phyloP scores from a whole-genome alignment of 35 echinoderm and acorn worm species.

The Hemicentrotus pulcherrimus region DNA sequence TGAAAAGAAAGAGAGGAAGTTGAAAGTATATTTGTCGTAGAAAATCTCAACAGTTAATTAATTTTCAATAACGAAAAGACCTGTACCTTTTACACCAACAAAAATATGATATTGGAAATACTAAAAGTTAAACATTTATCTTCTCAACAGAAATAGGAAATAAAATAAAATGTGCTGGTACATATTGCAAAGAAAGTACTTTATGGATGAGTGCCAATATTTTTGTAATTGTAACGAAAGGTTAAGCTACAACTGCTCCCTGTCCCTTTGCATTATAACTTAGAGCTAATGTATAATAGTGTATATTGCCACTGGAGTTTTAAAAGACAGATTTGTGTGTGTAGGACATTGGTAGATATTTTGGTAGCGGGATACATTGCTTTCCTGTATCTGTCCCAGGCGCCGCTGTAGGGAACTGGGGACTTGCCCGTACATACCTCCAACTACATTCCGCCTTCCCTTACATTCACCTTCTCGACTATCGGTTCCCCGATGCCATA shows the following conservation, averaged over 20 bases:
- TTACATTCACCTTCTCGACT: constrained; percentile 39
- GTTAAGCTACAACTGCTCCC: background rate
- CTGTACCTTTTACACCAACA: no score
- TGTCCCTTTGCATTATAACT: background rate
- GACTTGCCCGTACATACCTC: constrained; percentile 25
- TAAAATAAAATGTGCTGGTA: background rate
- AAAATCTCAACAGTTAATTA: no score
- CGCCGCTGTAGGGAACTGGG: background rate
- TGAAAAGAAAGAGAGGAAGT: no score
- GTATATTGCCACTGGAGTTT: background rate
- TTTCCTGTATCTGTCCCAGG: background rate
- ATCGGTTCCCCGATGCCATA: constrained; percentile 43
- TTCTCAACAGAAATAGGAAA: no score
- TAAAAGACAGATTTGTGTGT: background rate
- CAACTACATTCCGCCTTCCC: constrained; percentile 17
- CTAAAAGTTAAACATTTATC: no score
- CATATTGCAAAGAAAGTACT: background rate
- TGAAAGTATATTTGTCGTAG: no score
- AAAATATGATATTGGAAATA: no score
- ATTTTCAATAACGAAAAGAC: no score
- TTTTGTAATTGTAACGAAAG: background rate
- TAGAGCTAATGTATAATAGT: background rate
- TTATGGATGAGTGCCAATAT: background rate
- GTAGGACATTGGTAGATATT: background rate
- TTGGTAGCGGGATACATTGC: background rate